Conservation (phyloP, 2,888 invertebrate species). For the Coelogynopora nodosa region DNA sequence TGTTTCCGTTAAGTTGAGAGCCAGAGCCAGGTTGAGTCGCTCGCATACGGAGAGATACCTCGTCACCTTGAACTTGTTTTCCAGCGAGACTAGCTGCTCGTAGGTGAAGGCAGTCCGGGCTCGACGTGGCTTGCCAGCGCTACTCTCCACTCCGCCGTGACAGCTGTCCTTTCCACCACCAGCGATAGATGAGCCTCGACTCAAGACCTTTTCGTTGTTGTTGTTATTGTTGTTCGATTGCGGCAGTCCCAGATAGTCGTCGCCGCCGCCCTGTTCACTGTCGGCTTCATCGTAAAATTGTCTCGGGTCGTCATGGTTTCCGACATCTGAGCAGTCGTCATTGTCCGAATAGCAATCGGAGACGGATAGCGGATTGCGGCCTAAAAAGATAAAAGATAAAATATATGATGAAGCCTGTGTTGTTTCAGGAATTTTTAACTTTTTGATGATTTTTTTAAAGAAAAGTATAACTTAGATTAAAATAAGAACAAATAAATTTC, state of each 20-base stretch:
- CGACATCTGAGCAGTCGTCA: neutral
- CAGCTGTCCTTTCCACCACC: neutral
- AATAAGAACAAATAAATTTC: too few relatives aligned
- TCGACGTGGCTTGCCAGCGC: slow-evolving; percentile 65
- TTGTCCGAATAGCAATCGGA: slow-evolving; percentile 7
- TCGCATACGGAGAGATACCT: slow-evolving; percentile 92
- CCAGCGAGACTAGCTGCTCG: slow-evolving; percentile 84
- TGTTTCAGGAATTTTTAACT: too few relatives aligned
- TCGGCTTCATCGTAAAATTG: neutral
- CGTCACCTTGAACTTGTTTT: slow-evolving; percentile 88
- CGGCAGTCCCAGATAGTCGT: neutral
- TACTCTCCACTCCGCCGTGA: neutral
- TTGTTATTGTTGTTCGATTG: neutral
- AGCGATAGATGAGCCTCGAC: neutral
- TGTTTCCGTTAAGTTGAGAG: slow-evolving; percentile 85
- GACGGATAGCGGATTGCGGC: neutral
- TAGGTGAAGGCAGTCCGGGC: slow-evolving; percentile 94
- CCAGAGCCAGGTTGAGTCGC: slow-evolving; percentile 82
- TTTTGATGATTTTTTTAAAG: too few relatives aligned
- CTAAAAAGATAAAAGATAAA: neutral
- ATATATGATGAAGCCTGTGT: too few relatives aligned
- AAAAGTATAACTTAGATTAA: too few relatives aligned
- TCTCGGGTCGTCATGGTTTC: neutral
- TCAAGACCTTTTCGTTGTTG: neutral
- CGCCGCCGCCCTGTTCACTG: neutral